Evolutionary conservation across 2,113 vertebrate species (phyloP).

Genomic region (Emydocephalus ijimae): DNA sequence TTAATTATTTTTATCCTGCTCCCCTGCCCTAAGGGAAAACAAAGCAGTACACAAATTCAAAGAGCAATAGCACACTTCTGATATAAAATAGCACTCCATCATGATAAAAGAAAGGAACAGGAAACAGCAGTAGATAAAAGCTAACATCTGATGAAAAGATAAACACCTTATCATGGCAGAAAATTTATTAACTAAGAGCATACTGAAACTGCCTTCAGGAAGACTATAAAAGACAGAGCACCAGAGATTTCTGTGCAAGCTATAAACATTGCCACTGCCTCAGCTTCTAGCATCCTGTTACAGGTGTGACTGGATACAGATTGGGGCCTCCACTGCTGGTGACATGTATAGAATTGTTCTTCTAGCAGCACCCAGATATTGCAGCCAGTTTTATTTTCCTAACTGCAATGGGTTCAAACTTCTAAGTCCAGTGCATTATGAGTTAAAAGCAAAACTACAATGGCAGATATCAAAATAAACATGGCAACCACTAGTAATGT

Average conservation of each 20-base stretch:
- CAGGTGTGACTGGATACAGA: background rate
- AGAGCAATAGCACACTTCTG: background rate
- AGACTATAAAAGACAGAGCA: background rate
- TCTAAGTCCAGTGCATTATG: background rate
- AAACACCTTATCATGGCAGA: background rate
- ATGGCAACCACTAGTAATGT: background rate
- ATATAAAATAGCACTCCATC: background rate
- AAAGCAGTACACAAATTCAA: background rate
- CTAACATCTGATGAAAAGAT: background rate
- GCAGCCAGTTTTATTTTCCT: background rate
- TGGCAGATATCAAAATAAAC: background rate
- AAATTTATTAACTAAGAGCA: background rate
- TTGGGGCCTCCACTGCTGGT: background rate
- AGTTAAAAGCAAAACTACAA: background rate
- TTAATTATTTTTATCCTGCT: background rate
- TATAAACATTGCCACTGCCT: background rate
- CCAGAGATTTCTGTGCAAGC: background rate
- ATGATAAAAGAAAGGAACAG: background rate
- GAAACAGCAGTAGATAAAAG: background rate
- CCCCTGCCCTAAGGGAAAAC: background rate
- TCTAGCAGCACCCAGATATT: background rate
- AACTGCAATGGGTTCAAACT: background rate
- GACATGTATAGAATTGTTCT: background rate
- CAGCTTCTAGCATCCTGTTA: background rate
- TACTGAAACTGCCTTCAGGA: background rate